phyloP scores from a whole-genome alignment of 2,797 vertebrate genomes.

The Alosa sapidissima region DNA sequence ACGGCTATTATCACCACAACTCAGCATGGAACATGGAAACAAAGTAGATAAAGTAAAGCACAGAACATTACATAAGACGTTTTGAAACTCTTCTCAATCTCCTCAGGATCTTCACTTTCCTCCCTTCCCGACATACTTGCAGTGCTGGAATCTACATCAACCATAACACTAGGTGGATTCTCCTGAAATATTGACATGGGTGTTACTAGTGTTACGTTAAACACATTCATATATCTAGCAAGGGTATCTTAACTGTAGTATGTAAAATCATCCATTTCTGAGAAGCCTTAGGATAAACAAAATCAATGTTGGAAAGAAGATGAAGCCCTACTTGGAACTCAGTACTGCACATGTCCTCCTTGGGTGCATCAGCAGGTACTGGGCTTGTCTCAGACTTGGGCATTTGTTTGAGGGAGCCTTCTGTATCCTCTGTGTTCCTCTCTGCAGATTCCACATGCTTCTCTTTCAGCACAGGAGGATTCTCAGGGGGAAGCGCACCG shows the following conservation, averaged over 20 bases:
- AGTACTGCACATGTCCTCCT: not conserved
- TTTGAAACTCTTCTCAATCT: not conserved
- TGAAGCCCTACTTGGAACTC: not conserved
- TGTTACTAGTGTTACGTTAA: not conserved
- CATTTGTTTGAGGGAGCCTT: not conserved
- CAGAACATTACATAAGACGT: not conserved
- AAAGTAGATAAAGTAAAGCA: not conserved
- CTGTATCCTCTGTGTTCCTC: not conserved
- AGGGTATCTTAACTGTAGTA: not conserved
- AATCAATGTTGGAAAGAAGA: not conserved
- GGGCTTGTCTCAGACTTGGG: not conserved
- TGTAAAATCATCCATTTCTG: not conserved
- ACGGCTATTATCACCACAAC: not conserved
- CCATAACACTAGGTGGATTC: not conserved
- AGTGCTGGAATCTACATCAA: not conserved
- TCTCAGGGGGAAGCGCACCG: not conserved
- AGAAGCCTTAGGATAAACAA: not conserved
- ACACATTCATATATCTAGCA: not conserved
- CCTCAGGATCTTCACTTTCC: not conserved
- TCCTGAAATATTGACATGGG: not conserved
- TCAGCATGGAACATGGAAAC: not conserved
- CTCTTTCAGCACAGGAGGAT: not conserved
- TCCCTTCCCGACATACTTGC: not conserved
- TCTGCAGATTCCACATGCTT: not conserved
- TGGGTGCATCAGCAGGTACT: not conserved